Conservation (phyloP, 2,888 invertebrate species). For the Lasioglossum malachurum region DNA sequence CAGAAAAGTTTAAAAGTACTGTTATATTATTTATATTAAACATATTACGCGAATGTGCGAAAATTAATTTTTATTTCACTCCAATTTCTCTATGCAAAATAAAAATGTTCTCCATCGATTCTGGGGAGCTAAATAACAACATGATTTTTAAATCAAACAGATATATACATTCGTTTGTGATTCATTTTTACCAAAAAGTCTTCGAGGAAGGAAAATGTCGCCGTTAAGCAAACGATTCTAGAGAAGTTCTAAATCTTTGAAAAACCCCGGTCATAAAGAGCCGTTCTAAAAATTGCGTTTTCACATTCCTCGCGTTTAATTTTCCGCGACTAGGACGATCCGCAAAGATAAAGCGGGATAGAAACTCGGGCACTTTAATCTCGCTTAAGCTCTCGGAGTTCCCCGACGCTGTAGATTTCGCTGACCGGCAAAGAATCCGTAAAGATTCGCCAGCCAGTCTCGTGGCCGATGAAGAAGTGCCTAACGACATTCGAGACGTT, state of each 20-base stretch:
- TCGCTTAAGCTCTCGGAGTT: not conserved
- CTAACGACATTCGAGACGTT: not conserved
- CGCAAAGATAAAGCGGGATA: not conserved
- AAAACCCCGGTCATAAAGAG: not conserved
- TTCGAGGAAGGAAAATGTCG: not conserved
- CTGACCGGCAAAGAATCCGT: not conserved
- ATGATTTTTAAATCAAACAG: too few species aligned
- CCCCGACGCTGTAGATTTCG: not conserved
- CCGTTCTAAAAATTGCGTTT: slow-evolving; percentile 6
- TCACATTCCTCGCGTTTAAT: slow-evolving; percentile 1
- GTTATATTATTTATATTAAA: too few species aligned
- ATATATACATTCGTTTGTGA: too few species aligned
- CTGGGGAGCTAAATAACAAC: too few species aligned
- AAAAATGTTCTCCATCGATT: too few species aligned
- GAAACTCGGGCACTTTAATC: slow-evolving; percentile 5
- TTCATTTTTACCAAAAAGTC: not conserved
- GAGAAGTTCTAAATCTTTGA: not conserved
- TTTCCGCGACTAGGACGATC: not conserved
- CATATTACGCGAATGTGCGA: too few species aligned
- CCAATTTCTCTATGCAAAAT: too few species aligned
- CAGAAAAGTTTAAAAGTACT: too few species aligned
- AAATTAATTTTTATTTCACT: too few species aligned
- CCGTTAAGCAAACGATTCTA: not conserved
- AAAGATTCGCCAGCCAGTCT: not conserved
- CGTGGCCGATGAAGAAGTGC: not conserved